These are phyloP conservation scores for Drosophila ezoana DNA, from an alignment of 2,888 invertebrate genomes.

Conservation along the genomic window DNA sequence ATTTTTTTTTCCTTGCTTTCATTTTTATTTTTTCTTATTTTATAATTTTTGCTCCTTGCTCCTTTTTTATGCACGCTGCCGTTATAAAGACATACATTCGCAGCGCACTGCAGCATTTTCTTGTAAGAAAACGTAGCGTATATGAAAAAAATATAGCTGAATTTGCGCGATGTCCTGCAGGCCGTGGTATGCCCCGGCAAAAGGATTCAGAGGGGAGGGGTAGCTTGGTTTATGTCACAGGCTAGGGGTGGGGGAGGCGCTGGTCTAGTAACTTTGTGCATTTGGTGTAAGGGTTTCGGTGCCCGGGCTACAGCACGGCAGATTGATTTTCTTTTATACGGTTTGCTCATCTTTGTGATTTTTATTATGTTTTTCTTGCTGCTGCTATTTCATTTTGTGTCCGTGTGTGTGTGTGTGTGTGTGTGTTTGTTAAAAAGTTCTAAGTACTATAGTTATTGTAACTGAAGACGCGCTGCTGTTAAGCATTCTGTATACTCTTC, in stretches of 20 bases:
- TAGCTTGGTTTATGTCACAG: constrained; percentile 1
- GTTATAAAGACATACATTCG: constrained; percentile 79
- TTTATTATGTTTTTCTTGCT: constrained; percentile 55
- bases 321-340: constrained; percentile 83
- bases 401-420: constrained; percentile 3
- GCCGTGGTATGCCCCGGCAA: constrained; percentile 3
- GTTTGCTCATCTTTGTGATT: constrained; percentile 67
- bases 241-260: background rate
- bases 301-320: constrained; percentile 43
- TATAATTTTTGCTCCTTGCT: constrained; percentile 70
- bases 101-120: constrained; percentile 76
- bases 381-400: constrained; percentile 29
- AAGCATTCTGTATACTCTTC: constrained; percentile 3
- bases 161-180: constrained; percentile 69
- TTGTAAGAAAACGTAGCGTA: constrained; percentile 68
- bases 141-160: constrained; percentile 69
- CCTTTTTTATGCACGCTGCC: constrained; percentile 73
- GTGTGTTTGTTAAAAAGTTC: constrained; percentile 26
- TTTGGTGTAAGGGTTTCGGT: constrained; percentile 13
- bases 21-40: constrained; percentile 57
- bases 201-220: background rate
- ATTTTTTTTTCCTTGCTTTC: constrained; percentile 22
- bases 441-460: constrained; percentile 34
- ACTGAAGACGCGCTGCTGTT: constrained; percentile 23
- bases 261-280: constrained; percentile 12